Base-by-base conservation (phyloP, 1,140 invertebrate species). In the Oryzaephilus surinamensis region DNA sequence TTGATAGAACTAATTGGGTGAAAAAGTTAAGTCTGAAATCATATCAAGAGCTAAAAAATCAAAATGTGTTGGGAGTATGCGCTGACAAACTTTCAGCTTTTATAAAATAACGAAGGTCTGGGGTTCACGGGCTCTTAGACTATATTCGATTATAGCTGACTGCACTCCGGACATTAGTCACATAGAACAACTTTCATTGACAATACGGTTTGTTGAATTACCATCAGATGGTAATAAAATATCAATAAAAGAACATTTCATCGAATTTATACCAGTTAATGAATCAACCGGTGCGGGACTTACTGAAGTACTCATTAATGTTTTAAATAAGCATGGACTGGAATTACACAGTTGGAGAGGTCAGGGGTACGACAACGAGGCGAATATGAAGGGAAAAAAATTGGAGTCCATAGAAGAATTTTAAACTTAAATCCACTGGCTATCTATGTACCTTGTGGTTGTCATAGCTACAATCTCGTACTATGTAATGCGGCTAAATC, bases 131-230 rank as follows among this genome's bases (percentile, higher is more conserved):
- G n/a, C n/a, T n/a, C 44, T 52, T 12, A 55, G 49, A 42, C 63
- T 63, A 45, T 65, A 51, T 53, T 55, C 52, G 10, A 48, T 64
- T 43, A 58, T 55, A 34, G 44, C 63, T 18, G 62, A 67, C 46
- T 62, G 55, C 36, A 63, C 61, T 17, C 60, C 61, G 26, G 58
- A 65, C 54, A 30, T 62, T 29, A 49, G 55, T 27, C 58, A 65
- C 42, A 52, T 58, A 26, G 64, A 66, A 44, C 63, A 68, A 44
- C 47, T 65, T 4, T 56, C 56, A 21, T 33, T 58, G 16, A 43
- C 52, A 32, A 29, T 61, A 31, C 33, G 57, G 30, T 62, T 48
- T 47, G 40, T 74, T 27, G 14, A 43, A 6, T 15, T 14, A 5
- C 18, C 18, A n/a, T n/a, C n/a, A n/a, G n/a, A n/a, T 23, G 29